phyloP scores from a whole-genome alignment of 2,113 vertebrate species.

The Lasiurus borealis region DNA sequence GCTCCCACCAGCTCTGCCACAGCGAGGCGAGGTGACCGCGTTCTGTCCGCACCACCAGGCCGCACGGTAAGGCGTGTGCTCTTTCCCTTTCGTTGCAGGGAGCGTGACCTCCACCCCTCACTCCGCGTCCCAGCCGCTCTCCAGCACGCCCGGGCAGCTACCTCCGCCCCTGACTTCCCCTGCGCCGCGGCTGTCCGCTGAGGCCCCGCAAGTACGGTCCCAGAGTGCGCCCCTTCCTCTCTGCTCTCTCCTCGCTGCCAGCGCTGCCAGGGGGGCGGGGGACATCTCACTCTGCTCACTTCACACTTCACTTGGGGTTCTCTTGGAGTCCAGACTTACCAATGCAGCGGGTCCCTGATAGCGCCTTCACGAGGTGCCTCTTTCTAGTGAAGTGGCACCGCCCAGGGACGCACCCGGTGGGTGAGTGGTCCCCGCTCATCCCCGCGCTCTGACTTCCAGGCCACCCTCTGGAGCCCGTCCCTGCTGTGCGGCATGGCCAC shows the following conservation, averaged over 20 bases:
- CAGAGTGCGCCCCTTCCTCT: constrained; percentile 43
- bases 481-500: constrained; percentile 96
- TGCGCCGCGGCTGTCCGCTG: constrained; percentile 88
- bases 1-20: not conserved
- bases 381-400: not conserved
- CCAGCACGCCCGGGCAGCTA: constrained; percentile 92
- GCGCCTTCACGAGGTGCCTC: not conserved
- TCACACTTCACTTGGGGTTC: not conserved
- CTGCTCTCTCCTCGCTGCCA: not conserved
- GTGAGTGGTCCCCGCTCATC: not conserved
- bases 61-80: not conserved
- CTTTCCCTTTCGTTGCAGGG: constrained; percentile 85
- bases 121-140: constrained; percentile 90
- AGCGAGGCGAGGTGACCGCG: too few species aligned
- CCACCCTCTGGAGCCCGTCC: constrained; percentile 95
- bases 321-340: not conserved
- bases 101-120: constrained; percentile 92
- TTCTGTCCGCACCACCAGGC: not conserved
- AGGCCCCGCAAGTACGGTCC: constrained; percentile 86
- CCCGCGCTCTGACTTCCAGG: constrained; percentile 76
- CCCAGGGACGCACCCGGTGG: not conserved
- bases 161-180: constrained; percentile 91
- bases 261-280: not conserved
- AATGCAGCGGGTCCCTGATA: not conserved
- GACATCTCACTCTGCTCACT: not conserved